A percentile compares a stretch with the other conserved stretches of the same genome.
Evolutionary conservation across 2,113 vertebrate species (phyloP).

Genomic region (western clawed frog (Xenopus tropicalis)): DNA sequence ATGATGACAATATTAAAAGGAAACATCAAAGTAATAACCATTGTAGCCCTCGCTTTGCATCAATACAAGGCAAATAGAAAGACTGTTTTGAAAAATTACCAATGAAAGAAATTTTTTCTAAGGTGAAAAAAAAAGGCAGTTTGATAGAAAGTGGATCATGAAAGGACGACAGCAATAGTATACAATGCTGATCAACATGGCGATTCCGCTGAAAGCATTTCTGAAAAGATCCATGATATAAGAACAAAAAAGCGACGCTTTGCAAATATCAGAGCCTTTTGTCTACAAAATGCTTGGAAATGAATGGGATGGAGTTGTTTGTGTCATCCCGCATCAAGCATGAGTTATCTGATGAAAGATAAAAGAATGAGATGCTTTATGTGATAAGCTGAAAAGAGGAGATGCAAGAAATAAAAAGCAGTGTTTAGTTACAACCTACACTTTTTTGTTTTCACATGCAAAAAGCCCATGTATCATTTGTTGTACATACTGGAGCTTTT

Average conservation of each 20-base stretch:
- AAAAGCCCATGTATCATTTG: background rate
- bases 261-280: conserved; percentile 17
- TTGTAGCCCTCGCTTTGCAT: conserved; percentile 9
- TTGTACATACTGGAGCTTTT: background rate
- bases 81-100: conserved; percentile 14
- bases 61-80: conserved; percentile 23
- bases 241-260: conserved; percentile 32
- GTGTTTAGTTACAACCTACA: background rate
- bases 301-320: conserved; percentile 29
- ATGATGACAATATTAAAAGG: conserved; percentile 4
- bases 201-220: conserved; percentile 8
- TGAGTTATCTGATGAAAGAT: conserved; percentile 20
- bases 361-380: conserved; percentile 18
- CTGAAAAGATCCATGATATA: conserved; percentile 34
- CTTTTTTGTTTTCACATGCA: background rate
- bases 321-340: conserved; percentile 38
- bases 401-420: background rate
- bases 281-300: conserved; percentile 36
- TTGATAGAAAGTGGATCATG: conserved; percentile 3
- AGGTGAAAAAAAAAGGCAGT: background rate
- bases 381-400: background rate
- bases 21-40: conserved; percentile 14
- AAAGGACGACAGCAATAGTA: conserved; percentile 10
- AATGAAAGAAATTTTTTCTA: conserved; percentile 8
- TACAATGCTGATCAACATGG: conserved; percentile 33